phyloP scores from a whole-genome alignment of 1,140 invertebrate genomes.

The Chironomus striatipennis region DNA sequence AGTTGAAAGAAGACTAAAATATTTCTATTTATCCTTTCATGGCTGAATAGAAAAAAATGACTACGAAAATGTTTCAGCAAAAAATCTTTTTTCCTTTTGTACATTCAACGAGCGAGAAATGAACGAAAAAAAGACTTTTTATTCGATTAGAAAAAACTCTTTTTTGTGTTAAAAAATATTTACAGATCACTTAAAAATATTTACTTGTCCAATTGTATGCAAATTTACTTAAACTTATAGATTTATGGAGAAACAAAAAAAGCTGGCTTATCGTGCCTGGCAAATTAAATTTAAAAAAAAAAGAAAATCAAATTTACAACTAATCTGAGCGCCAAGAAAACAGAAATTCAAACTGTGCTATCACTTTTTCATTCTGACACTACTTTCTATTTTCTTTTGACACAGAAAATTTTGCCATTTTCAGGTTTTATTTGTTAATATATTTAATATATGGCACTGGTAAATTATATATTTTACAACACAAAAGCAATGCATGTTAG shows the following conservation, averaged over 20 bases:
- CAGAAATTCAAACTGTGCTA: background rate
- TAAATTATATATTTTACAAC: background rate
- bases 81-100: background rate
- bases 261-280: too few species aligned
- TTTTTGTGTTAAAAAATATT: background rate
- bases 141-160: background rate
- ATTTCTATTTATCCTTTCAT: background rate
- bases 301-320: background rate
- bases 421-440: background rate
- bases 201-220: background rate
- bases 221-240: background rate
- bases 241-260: too few species aligned
- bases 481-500: background rate
- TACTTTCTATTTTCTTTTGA: too few species aligned
- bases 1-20: constrained; percentile 3
- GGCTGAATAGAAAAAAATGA: constrained; percentile 10
- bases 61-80: constrained; percentile 7
- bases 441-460: background rate
- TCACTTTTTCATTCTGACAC: too few species aligned
- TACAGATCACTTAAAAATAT: background rate
- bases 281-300: background rate
- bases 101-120: background rate
- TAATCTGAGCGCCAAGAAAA: background rate
- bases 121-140: background rate
- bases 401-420: background rate